phyloP scores from a whole-genome alignment of 2,797 vertebrate genomes.

The Caiman crocodilus region DNA sequence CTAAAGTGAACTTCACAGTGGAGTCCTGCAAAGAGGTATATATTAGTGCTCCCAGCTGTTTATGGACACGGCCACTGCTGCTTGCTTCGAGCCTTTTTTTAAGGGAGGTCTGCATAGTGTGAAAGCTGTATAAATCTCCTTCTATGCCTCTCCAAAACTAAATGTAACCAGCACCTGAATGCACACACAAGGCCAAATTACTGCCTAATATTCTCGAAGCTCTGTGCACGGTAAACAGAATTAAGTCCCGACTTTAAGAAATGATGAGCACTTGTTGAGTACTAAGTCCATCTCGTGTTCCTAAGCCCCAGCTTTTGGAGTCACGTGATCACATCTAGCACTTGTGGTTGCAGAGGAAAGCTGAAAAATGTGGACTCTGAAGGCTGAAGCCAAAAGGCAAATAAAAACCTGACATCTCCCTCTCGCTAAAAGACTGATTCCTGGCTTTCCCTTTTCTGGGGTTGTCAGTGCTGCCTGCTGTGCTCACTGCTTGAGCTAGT shows the following conservation, averaged over 20 bases:
- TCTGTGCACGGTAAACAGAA: neutral
- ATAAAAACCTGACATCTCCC: accelerated
- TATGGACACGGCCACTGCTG: accelerated
- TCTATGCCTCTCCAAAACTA: neutral
- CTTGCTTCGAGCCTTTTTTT: neutral
- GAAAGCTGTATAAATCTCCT: neutral
- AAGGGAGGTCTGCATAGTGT: accelerated
- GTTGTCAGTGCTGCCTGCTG: too few relatives aligned
- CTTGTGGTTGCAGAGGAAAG: neutral
- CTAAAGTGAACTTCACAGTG: neutral
- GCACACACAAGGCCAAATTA: neutral
- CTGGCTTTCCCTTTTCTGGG: too few relatives aligned
- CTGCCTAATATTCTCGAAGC: neutral
- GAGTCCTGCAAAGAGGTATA: neutral
- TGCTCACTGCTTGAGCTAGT: too few relatives aligned
- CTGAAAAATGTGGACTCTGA: neutral
- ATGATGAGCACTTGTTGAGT: neutral
- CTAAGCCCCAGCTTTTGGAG: neutral
- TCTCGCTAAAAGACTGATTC: too few relatives aligned
- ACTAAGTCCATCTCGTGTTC: neutral
- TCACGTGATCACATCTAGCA: accelerated
- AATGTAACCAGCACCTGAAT: accelerated
- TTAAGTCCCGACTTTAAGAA: neutral
- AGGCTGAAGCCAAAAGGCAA: neutral
- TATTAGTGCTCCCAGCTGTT: neutral